phyloP scores from a whole-genome alignment of 2,797 vertebrate genomes.

The Sebastes variabilis region DNA sequence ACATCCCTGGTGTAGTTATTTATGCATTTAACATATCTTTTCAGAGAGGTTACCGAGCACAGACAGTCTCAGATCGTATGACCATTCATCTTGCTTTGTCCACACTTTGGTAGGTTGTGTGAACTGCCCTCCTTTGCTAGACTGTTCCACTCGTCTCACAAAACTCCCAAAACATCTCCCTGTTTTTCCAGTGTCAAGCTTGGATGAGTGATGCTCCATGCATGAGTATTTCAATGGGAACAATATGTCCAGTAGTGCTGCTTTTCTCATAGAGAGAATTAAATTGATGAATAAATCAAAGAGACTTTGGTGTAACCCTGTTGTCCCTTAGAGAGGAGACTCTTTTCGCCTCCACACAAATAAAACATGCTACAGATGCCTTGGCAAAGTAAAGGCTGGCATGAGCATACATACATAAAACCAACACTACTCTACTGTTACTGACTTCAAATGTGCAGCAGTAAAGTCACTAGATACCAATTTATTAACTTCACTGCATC shows the following conservation, averaged over 20 bases:
- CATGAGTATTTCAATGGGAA: constrained; percentile 66
- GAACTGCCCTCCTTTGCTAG: not conserved
- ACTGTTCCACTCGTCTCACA: constrained; percentile 36
- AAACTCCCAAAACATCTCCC: constrained; percentile 31
- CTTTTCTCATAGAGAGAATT: constrained; percentile 53
- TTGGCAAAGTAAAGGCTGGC: constrained; percentile 41
- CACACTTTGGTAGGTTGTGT: not conserved
- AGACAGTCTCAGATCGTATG: not conserved
- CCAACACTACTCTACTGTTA: not conserved
- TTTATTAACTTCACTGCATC: not conserved
- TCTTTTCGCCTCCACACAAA: constrained; percentile 1
- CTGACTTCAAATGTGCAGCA: constrained; percentile 8
- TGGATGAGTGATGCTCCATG: constrained; percentile 63
- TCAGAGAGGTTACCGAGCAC: not conserved
- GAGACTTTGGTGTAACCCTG: constrained; percentile 23
- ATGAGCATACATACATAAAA: not conserved
- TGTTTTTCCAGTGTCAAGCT: constrained; percentile 68
- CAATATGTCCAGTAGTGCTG: constrained; percentile 51
- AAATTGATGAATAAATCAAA: constrained; percentile 66
- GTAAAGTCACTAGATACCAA: constrained; percentile 33
- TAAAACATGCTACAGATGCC: constrained; percentile 30
- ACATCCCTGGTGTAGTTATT: not conserved
- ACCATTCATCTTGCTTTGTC: constrained; percentile 9
- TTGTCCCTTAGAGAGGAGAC: constrained; percentile 28
- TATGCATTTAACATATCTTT: not conserved